Base-by-base conservation (phyloP, 2,113 vertebrate species). In the Dunckerocampus dactyliophorus region DNA sequence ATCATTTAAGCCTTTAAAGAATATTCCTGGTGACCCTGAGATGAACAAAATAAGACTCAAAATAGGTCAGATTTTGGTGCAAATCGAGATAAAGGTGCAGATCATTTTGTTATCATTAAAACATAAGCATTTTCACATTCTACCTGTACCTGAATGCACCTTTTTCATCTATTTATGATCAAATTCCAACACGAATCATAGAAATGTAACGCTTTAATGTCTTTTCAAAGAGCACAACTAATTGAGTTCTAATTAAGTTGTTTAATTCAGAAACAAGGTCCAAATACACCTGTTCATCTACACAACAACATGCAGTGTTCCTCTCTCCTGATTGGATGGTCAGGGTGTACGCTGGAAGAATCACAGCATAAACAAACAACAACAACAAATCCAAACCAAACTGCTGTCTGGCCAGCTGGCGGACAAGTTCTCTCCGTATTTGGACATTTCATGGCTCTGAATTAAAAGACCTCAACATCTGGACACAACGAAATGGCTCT, bases 241-340 rank as follows among this genome's bases (percentile, higher is more conserved):
- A 34, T 8, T 34, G 31, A 13, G 34, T 37, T 54, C 11, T 16
- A 14, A 5, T 24, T 34, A 7, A 57, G 24, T 65, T 9, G 37
- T 66, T 69, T 43, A n/a, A 51, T 59, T 64, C 74, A 79, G 68
- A 42, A 48, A 69, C 22, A 50, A 22, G n/a, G 20, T 70, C 49
- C 47, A 67, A 68, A 62, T 19, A 61, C 54, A 56, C 63, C 1
- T 19, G 13, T 21, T n/a, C 1, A 1, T 10, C 13, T 7, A 5
- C 24, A n/a, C n/a, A n/a, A 34, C 46, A 51, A 49, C 16, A 0
- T 4, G 53, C 72, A 68, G 79, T 34, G 63, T 74, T 85, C 88
- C 59, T 77, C 82, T 34, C 28, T 89, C 88, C 89, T 85, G 87
- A 91, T 74, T 90, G 87, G 88, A 67, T 87, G 88, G 72, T 90